These are phyloP conservation scores for Rhyacophila evoluta DNA, from an alignment of 2,888 invertebrate genomes.

Conservation along the genomic window DNA sequence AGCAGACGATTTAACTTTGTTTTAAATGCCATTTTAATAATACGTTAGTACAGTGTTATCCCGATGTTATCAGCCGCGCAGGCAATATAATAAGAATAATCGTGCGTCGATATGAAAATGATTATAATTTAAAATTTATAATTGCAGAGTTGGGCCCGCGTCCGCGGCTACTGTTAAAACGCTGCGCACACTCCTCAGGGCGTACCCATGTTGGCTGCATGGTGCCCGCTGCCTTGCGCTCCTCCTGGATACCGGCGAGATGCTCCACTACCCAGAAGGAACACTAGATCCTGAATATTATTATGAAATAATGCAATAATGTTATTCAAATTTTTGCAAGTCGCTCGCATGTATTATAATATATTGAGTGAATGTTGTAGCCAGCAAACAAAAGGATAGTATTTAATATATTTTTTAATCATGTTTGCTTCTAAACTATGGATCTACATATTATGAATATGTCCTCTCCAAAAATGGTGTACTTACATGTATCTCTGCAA, in stretches of 20 bases:
- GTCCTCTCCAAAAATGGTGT: too few species aligned
- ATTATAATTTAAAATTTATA: slow-evolving; percentile 22
- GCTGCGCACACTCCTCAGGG: neutral
- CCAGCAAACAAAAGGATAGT: too few species aligned
- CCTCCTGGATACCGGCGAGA: neutral
- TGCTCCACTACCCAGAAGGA: neutral
- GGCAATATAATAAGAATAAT: slow-evolving; percentile 24
- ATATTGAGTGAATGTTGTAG: too few species aligned
- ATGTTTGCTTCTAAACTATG: too few species aligned
- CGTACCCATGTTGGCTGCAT: neutral
- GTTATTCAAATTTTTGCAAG: neutral
- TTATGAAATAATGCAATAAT: neutral
- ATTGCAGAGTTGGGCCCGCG: neutral
- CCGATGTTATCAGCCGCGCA: neutral
- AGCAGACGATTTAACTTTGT: neutral
- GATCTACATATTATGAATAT: too few species aligned
- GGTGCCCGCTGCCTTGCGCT: neutral
- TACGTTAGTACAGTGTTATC: neutral
- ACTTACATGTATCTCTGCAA: too few species aligned
- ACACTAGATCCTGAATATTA: neutral
- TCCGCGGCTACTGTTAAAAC: slow-evolving; percentile 1
- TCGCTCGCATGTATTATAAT: too few species aligned
- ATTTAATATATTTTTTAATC: too few species aligned
- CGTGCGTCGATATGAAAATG: slow-evolving; percentile 5
- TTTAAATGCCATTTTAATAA: neutral